Percentiles rank a stretch among this genome's conserved stretches.
phyloP scores from a whole-genome alignment of 2,797 vertebrate genomes.

The Trachops cirrhosus region DNA sequence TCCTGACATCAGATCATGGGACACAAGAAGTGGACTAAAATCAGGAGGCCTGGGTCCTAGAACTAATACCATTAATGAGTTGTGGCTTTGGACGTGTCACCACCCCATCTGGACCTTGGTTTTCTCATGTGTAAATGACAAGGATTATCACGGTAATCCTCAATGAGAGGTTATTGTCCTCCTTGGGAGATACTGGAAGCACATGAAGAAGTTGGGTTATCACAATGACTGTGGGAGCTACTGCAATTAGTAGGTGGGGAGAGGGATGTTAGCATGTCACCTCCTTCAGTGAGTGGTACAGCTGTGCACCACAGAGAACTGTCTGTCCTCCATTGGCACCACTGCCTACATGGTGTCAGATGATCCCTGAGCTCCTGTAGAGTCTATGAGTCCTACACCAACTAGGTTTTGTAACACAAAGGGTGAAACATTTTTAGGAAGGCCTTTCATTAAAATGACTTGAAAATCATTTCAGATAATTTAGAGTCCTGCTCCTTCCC shows the following conservation, averaged over 20 bases:
- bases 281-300: background rate
- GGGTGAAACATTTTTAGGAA: background rate
- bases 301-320: background rate
- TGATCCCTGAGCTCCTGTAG: background rate
- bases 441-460: background rate
- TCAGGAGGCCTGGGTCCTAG: background rate
- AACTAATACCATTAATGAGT: background rate
- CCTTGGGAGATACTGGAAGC: background rate
- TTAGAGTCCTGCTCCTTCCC: background rate
- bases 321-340: background rate
- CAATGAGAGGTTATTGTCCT: background rate
- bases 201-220: background rate
- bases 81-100: background rate
- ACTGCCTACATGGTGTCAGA: background rate
- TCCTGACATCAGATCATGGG: background rate
- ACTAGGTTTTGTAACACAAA: background rate
- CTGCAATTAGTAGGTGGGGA: background rate
- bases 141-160: background rate
- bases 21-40: constrained; percentile 23
- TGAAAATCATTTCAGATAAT: background rate
- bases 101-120: background rate
- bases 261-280: background rate
- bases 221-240: background rate
- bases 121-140: background rate
- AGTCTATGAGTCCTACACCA: background rate